Conservation (phyloP, 2,797 vertebrate species). For the Anabas testudineus region DNA sequence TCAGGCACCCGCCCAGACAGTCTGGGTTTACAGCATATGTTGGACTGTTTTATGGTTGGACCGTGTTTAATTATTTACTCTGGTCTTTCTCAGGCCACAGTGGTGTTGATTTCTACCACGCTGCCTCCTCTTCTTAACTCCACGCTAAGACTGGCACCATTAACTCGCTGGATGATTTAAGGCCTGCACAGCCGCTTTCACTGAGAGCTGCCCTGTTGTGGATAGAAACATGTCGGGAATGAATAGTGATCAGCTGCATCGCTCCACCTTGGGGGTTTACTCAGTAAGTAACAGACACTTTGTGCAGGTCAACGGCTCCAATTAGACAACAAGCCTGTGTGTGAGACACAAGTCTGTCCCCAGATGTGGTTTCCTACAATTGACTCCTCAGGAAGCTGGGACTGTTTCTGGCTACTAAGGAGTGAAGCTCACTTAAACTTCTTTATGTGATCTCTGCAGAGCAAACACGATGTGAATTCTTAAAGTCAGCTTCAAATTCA, state of each 20-base stretch:
- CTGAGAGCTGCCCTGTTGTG: constrained; percentile 21
- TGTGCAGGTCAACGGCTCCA: not conserved
- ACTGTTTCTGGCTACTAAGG: constrained; percentile 8
- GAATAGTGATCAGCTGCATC: constrained; percentile 81
- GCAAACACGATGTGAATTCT: constrained; percentile 21
- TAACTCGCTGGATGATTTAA: constrained; percentile 44
- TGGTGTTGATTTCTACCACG: constrained; percentile 69
- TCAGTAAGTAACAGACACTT: constrained; percentile 71
- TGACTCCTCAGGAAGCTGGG: not conserved
- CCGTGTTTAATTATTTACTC: constrained; percentile 89
- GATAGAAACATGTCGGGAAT: constrained; percentile 75
- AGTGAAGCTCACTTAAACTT: not conserved
- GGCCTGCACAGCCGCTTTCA: constrained; percentile 6
- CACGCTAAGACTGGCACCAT: constrained; percentile 18
- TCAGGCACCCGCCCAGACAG: constrained; percentile 9
- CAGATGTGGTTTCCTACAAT: constrained; percentile 2
- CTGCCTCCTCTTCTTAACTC: constrained; percentile 30
- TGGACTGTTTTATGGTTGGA: constrained; percentile 84
- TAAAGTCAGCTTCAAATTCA: constrained; percentile 12
- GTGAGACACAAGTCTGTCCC: not conserved
- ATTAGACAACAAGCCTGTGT: constrained; percentile 10
- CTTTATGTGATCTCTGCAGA: constrained; percentile 1
- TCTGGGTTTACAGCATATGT: constrained; percentile 57
- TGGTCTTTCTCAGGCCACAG: constrained; percentile 49
- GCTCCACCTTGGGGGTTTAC: constrained; percentile 83